A percentile compares a stretch with the other conserved stretches of the same genome.
Evolutionary conservation across 2,797 vertebrate species (phyloP).

Genomic region (Cirrhinus molitorella): DNA sequence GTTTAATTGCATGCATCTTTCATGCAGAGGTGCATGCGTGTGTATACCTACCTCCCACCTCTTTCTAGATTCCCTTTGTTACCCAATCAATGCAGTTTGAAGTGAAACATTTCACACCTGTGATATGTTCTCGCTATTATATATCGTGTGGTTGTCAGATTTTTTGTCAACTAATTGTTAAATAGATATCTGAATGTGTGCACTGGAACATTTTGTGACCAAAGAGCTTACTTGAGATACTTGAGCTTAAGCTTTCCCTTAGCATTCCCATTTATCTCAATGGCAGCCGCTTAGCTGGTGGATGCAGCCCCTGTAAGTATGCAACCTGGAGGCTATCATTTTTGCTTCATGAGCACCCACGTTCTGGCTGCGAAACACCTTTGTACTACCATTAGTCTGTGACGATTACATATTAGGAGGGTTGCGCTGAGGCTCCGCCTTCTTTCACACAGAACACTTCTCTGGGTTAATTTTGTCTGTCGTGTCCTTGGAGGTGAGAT

Average conservation of each 20-base stretch:
- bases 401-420: too few relatives aligned
- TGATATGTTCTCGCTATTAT: constrained; percentile 4
- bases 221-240: background rate
- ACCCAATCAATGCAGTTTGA: constrained; percentile 7
- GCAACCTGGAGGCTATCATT: background rate
- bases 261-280: background rate
- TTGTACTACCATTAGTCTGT: too few relatives aligned
- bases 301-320: background rate
- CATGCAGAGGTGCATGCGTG: constrained; percentile 69
- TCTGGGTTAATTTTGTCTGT: too few relatives aligned
- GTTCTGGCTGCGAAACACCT: too few relatives aligned
- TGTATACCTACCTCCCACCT: constrained; percentile 56
- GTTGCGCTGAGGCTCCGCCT: too few relatives aligned
- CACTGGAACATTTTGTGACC: background rate
- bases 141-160: background rate
- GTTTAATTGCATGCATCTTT: constrained; percentile 81
- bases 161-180: background rate
- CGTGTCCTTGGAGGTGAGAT: too few relatives aligned
- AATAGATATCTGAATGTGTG: background rate
- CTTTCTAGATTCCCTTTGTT: constrained; percentile 39
- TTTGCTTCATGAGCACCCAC: background rate
- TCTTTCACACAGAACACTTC: too few relatives aligned
- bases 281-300: background rate
- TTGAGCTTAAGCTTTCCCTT: too few relatives aligned
- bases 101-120: constrained; percentile 9